Evolutionary conservation across 2,113 vertebrate species (phyloP), one percentile per base, ranked within the genome.

Genomic region (Dicentrarchus labrax): DNA sequence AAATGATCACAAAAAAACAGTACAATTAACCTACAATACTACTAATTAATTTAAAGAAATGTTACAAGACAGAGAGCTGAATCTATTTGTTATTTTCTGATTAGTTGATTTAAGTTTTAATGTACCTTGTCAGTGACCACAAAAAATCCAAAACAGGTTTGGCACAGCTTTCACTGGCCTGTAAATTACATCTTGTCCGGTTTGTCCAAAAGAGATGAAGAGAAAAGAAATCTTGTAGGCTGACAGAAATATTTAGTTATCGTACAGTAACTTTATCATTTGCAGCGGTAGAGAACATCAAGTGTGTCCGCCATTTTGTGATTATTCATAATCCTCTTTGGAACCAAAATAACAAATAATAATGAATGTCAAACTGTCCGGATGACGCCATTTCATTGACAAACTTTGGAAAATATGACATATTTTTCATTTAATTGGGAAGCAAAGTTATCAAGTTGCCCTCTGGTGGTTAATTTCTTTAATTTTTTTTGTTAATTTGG

Each of bases 361-460:
- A 51, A 56, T n/a, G 13, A 13, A 71, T 30, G 53, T 22, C 51
- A 67, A 76, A 53, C 3, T 66, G 47, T 5, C 9, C 4, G 22
- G 69, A 59, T 15, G 5, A 51, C n/a, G n/a, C n/a, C n/a, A n/a
- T 59, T 81, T 59, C 77, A 39, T 5, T 54, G 59, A 64, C 9
- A 41, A 36, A 30, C 36, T 47, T 66, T 17, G 36, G 6, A 38
- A 65, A 57, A 66, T 45, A 66, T 41, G 38, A 22, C 13, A 12
- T 47, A 72, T 5, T 56, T 62, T 66, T 65, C 4, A 48, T 19
- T 17, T 16, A 72, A 39, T 39, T 2, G 15, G 17, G 4, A 65
- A 39, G 41, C 1, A 67, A 81, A 66, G 50, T 65, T 30, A 15
- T 48, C 24, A 45, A 72, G 24, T 13, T 50, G 30, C 30, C 43